Base-by-base conservation (phyloP, 1,140 invertebrate species). In the Matsumurasca onukii region DNA sequence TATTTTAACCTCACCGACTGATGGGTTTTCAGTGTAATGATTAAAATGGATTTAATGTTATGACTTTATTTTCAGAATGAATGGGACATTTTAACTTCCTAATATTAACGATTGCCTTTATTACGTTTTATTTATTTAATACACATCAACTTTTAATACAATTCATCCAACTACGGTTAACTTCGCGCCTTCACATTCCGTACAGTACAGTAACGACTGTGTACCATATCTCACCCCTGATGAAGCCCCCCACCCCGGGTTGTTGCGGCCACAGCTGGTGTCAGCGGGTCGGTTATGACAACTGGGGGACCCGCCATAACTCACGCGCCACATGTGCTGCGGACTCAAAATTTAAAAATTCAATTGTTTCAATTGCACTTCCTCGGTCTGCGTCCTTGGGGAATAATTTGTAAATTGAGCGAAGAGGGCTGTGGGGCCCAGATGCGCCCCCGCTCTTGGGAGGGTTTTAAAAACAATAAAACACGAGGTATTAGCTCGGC, bases 401-500 rank as follows among this genome's bases (percentile, higher is more conserved):
- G 59, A 63, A 63, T 63, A 63, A 63, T 63, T 63, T 63, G 59
- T 63, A 63, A 63, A 63, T 63, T 63, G 59, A 63, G 59, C 17
- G 20, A 17, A 29, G 30, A 31, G 59, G 59, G 59, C 3, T 13
- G 30, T 5, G 9, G n/a, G n/a, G n/a, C 31, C 27, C 59, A 63
- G 59, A 29, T 63, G 59, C 31, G 20, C 59, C 27, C n/a, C 17
- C 30, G 27, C 59, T n/a, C 59, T 29, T 17, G 59, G 59, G 59
- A 63, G 59, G 59, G 59, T 63, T 63, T 63, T 63, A 63, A 63
- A 63, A 63, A 63, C 59, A 63, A 63, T 63, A 63, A 63, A 63
- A 63, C 59, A 63, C 27, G 29, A 15, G 27, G 29, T 31, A 63
- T 63, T 63, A 31, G 31, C 59, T 31, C 59, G 29, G n/a, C 39